Evolutionary conservation across 1,140 invertebrate genomes (phyloP), one percentile per base, ranked within the genome.

Genomic region (Leguminivora glycinivorella): DNA sequence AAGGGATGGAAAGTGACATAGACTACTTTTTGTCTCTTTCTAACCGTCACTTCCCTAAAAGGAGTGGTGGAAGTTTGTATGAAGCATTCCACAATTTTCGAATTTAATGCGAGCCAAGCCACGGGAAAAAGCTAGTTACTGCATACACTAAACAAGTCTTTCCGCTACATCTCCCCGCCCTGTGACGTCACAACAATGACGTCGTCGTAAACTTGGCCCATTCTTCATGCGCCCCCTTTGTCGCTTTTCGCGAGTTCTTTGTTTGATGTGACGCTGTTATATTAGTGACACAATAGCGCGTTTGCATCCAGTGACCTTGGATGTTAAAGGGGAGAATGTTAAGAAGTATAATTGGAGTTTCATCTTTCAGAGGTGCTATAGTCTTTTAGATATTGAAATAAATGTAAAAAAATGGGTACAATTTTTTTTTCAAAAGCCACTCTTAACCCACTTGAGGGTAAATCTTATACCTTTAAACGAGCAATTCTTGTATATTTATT

Each of bases 171-270:
- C 17, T 26, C 17, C 1, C 14, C n/a, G 26, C 17, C 14, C 58
- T 29, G 56, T 58, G 56, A 25, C 56, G n/a, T 29, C 56, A 29
- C 56, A 29, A 63, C 58, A 63, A 34, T 63, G 58, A 63, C 58
- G 3, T 19, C n/a, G 58, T 63, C 58, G n/a, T 4, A 31, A 63
- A 63, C 58, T 63, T 63, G 5, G 26, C n/a, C 22, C 29, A 63
- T 63, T 63, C 58, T 63, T 63, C 58, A 63, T 63, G 58, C 19
- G 58, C 58, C 58, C 25, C 17, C 58, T 63, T 63, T 63, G 58
- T 63, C 19, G 26, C 25, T 63, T 63, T 63, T 63, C 58, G 26
- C 26, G 58, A 31, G 56, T 26, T n/a, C n/a, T 63, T 63, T 63
- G 29, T 63, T 29, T 63, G 12, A 56, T 60, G 58, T 63, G 58